These are phyloP conservation scores for Psittacula echo DNA, from an alignment of 2,797 vertebrate genomes.

Conservation along the genomic window DNA sequence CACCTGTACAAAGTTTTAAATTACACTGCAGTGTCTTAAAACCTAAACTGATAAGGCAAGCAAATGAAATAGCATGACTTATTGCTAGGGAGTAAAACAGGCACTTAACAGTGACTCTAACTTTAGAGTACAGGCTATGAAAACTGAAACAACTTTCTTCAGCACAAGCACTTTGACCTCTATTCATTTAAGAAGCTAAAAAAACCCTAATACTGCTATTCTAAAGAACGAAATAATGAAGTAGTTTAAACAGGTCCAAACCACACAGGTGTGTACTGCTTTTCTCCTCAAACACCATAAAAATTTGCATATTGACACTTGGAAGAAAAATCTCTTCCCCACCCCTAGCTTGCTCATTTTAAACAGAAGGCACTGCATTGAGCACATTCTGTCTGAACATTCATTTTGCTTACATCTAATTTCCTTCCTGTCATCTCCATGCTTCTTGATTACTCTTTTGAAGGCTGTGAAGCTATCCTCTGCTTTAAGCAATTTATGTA, in stretches of 20 bases:
- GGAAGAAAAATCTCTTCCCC: neutral
- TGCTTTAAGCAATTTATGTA: neutral
- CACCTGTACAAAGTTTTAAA: neutral
- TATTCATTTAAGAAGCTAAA: neutral
- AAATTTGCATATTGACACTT: neutral
- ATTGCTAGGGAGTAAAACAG: neutral
- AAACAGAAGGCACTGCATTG: neutral
- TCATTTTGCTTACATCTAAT: constrained; percentile 21
- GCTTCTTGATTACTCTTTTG: neutral
- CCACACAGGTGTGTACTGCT: neutral
- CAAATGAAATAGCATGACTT: neutral
- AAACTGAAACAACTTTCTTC: neutral
- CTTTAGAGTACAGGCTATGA: neutral
- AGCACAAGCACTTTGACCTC: neutral
- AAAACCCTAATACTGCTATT: neutral
- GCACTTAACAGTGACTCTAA: neutral
- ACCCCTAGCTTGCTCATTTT: neutral
- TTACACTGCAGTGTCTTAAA: neutral
- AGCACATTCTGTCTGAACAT: neutral
- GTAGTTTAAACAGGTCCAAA: neutral
- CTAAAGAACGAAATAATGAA: neutral
- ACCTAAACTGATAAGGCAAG: neutral
- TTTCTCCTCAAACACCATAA: neutral
- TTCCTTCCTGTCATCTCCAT: constrained; percentile 26
- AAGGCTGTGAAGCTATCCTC: neutral